Evolutionary conservation across 2,888 invertebrate species (phyloP), one percentile per base, ranked within the genome.

Genomic region (Boloria selene): DNA sequence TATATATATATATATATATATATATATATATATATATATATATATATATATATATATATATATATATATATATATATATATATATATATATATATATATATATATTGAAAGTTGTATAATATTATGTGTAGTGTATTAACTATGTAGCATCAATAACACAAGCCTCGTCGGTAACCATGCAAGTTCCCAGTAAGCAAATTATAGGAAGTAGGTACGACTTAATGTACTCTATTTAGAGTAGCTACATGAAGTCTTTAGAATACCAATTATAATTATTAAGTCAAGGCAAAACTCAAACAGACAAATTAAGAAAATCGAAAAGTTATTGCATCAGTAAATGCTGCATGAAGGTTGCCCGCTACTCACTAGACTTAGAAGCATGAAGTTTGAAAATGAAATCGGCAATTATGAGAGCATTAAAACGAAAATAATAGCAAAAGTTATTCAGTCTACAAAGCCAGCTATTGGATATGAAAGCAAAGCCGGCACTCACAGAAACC

Each of bases 121-220:
- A 22, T 1, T 22, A 22, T 3, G 3, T 22, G 3, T 22, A 22
- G 22, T 22, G 1, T 22, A 22, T n/a, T 22, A 22, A 22, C 22
- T 22, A 22, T 53, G 22, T 22, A 22, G 22, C 22, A 22, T 22
- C 22, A 22, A 22, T 22, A 22, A 22, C 22, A 22, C 22, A 13
- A 31, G 31, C 14, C 44, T 55, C 44, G 14, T 44, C 44, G 55
- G n/a, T n/a, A n/a, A n/a, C n/a, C n/a, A 38, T 10, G 31, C 7
- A 38, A 38, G 10, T 38, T 38, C 7, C 7, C 31, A 10, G 31
- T 38, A 38, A 18, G 31, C 13, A 56, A 63, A 58, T 50, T 18
- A 44, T 86, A 85, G 87, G 87, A 87, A 86, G 81, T 74, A 52
- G 54, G n/a, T n/a, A n/a, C n/a, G 18, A 53, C 65, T 73, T 82